Evolutionary conservation across 2,797 vertebrate species (phyloP).

Genomic region (Poecile montanus): DNA sequence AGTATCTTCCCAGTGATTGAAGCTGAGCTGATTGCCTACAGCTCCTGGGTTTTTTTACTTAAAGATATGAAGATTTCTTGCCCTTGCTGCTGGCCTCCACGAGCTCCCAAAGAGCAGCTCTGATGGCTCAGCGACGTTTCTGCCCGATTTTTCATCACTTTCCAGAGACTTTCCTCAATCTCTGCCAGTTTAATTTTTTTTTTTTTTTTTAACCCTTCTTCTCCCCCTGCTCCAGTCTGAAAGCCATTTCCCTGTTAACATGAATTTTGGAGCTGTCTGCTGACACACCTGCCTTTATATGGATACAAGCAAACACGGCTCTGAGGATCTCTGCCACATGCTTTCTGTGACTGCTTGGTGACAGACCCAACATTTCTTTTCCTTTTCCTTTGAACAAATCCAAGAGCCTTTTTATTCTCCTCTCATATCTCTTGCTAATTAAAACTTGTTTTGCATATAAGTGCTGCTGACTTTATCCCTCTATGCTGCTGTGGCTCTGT

Average conservation of each 20-base stretch:
- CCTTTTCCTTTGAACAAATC: not conserved
- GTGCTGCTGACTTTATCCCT: conserved; percentile 1
- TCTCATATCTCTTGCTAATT: not conserved
- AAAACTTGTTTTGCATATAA: conserved; percentile 8
- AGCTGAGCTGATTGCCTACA: conserved; percentile 54
- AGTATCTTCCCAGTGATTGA: conserved; percentile 46
- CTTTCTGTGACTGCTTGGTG: not conserved
- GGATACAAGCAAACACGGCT: not conserved
- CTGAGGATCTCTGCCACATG: not conserved
- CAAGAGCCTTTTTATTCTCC: not conserved
- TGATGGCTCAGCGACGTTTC: not conserved
- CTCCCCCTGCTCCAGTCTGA: not conserved
- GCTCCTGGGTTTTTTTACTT: conserved; percentile 14
- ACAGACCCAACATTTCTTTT: not conserved
- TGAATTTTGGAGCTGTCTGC: not conserved
- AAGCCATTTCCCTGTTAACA: not conserved
- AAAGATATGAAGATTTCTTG: conserved; percentile 47
- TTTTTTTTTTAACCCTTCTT: not conserved
- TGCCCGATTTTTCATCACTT: not conserved
- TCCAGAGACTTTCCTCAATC: not conserved
- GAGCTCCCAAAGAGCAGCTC: not conserved
- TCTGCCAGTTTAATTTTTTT: not conserved
- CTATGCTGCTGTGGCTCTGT: not conserved
- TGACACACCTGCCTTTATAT: not conserved
- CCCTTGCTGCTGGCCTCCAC: not conserved